A percentile compares a stretch with the other conserved stretches of the same genome.
These are phyloP conservation scores for Puma concolor DNA, from an alignment of 2,113 vertebrate species.

Conservation along the genomic window DNA sequence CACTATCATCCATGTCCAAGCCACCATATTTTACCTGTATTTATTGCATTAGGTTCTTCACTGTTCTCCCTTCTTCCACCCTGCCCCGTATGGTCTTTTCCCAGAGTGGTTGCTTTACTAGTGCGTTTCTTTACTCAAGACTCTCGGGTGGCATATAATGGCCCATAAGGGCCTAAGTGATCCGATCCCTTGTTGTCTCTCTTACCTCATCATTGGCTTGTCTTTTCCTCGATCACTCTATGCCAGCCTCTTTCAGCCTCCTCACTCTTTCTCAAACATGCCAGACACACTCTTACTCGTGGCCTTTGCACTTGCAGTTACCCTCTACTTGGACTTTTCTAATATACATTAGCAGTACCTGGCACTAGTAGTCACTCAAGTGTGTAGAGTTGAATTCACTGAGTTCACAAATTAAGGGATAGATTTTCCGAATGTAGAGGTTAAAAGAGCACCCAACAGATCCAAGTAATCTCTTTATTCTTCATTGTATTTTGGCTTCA, in stretches of 20 bases:
- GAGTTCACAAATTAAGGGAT: neutral
- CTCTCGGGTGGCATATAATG: neutral
- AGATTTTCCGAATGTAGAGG: neutral
- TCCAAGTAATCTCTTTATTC: neutral
- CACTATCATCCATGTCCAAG: neutral
- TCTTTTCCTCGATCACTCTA: neutral
- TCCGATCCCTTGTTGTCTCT: neutral
- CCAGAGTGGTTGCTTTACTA: neutral
- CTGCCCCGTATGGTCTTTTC: neutral
- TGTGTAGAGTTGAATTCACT: slow-evolving; percentile 19
- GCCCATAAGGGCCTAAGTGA: neutral
- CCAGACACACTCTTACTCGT: neutral
- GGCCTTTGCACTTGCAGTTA: neutral
- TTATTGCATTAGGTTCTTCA: neutral
- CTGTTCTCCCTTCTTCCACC: neutral
- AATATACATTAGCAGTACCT: neutral
- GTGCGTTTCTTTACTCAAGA: neutral
- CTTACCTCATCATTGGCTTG: neutral
- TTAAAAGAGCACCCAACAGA: neutral
- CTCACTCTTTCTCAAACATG: neutral
- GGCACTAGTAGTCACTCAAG: neutral
- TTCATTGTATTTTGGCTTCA: neutral
- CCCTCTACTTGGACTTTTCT: neutral
- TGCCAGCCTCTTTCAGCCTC: neutral
- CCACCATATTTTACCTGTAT: neutral